Conservation (phyloP, 2,888 invertebrate genomes). For the Sycophila texana region DNA sequence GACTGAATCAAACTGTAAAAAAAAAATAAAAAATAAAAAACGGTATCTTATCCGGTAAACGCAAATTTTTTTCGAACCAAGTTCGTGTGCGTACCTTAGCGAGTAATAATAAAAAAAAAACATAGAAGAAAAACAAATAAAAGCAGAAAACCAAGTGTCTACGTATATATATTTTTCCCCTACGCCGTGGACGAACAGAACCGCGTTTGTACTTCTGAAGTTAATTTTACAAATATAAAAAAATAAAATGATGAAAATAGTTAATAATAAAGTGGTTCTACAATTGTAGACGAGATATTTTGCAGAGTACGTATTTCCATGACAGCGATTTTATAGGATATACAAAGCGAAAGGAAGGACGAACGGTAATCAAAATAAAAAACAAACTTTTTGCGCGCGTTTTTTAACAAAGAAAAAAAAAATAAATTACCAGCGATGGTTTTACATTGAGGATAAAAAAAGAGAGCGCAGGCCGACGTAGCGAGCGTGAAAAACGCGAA, state of each 20-base stretch:
- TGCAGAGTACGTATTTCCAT: conserved; percentile 56
- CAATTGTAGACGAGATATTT: conserved; percentile 46
- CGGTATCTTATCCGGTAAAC: conserved; percentile 10
- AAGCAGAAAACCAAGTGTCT: conserved; percentile 36
- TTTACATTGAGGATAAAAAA: conserved; percentile 1
- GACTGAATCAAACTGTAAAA: conserved; percentile 51
- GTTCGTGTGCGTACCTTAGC: conserved; percentile 49
- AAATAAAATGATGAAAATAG: conserved; percentile 15
- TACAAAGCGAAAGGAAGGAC: conserved; percentile 34
- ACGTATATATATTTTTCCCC: conserved; percentile 53
- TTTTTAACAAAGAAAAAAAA: conserved; percentile 15
- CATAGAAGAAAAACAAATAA: conserved; percentile 29
- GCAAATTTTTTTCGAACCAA: conserved; percentile 45
- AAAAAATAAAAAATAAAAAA: conserved; percentile 36
- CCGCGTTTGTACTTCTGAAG: conserved; percentile 49
- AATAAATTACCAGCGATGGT: conserved; percentile 4
- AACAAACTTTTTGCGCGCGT: conserved; percentile 29
- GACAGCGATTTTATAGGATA: conserved; percentile 56
- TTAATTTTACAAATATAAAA: conserved; percentile 45
- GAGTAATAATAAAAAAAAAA: conserved; percentile 19
- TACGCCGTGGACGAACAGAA: conserved; percentile 48
- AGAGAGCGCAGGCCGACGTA: not conserved
- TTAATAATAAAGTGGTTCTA: conserved; percentile 35
- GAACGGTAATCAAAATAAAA: conserved; percentile 44
- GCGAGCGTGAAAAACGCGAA: conserved; percentile 26